These are phyloP conservation scores for Antheraea assamensis DNA, from an alignment of 2,888 invertebrate species.

Conservation along the genomic window DNA sequence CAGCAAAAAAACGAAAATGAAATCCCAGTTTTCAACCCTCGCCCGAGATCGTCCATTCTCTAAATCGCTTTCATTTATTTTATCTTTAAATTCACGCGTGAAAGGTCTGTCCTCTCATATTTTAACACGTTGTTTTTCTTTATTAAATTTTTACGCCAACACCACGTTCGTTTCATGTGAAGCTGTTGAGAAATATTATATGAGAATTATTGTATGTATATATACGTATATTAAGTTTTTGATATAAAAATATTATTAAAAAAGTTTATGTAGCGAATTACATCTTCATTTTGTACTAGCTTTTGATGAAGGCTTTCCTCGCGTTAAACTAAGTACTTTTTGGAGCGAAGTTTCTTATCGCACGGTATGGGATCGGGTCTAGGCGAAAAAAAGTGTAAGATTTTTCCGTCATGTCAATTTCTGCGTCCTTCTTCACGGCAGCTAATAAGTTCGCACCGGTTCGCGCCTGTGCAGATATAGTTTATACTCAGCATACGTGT, in stretches of 20 bases:
- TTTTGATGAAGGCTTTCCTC: too few species aligned
- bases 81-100: conserved; percentile 30
- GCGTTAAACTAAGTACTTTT: too few species aligned
- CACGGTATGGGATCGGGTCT: too few species aligned
- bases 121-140: conserved; percentile 4
- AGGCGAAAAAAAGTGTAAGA: too few species aligned
- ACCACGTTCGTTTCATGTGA: not conserved
- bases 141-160: not conserved
- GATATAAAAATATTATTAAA: not conserved
- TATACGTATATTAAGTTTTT: not conserved
- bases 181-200: not conserved
- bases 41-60: conserved; percentile 1
- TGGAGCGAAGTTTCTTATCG: too few species aligned
- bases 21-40: conserved; percentile 8
- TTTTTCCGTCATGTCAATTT: too few species aligned
- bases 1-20: not conserved
- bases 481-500: too few species aligned
- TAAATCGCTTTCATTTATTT: conserved; percentile 33
- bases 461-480: too few species aligned
- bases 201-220: not conserved
- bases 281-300: too few species aligned
- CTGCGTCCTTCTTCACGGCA: too few species aligned
- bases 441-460: too few species aligned
- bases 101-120: conserved; percentile 9
- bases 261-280: too few species aligned